Percentiles rank a stretch among this genome's conserved stretches.
Evolutionary conservation across 2,888 invertebrate genomes (phyloP).

Genomic region (Cactoblastis cactorum): DNA sequence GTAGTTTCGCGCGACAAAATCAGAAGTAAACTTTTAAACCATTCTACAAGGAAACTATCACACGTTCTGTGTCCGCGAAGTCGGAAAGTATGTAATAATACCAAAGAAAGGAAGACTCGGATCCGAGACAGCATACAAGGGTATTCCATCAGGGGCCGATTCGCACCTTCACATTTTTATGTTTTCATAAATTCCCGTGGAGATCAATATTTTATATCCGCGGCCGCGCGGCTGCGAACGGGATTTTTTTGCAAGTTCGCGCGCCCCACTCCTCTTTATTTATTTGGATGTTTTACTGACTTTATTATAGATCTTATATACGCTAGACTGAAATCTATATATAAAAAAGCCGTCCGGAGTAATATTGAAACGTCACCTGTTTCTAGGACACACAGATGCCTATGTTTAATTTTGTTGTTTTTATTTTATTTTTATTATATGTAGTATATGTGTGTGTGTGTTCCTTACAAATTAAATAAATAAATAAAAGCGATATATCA

Average conservation of each 20-base stretch:
- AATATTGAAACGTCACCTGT: too few relatives aligned
- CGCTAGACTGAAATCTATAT: background rate
- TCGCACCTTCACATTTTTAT: conserved; percentile 68
- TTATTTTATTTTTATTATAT: too few relatives aligned
- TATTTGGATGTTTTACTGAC: conserved; percentile 42
- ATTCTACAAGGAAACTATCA: too few relatives aligned
- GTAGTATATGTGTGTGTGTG: too few relatives aligned
- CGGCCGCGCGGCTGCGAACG: conserved; percentile 52
- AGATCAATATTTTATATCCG: conserved; percentile 76
- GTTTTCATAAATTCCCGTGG: conserved; percentile 73
- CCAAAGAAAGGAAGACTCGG: conserved; percentile 1
- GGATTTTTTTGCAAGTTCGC: conserved; percentile 55
- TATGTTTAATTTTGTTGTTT: too few relatives aligned
- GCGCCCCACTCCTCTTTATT: conserved; percentile 47
- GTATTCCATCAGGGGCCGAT: conserved; percentile 57
- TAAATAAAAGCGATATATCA: too few relatives aligned
- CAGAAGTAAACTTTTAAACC: too few relatives aligned
- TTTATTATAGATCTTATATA: background rate
- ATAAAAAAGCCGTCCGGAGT: too few relatives aligned
- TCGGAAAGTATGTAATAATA: background rate
- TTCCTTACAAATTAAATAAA: too few relatives aligned
- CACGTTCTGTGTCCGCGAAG: too few relatives aligned
- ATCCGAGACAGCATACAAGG: conserved; percentile 34
- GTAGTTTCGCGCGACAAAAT: too few relatives aligned
- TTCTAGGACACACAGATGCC: too few relatives aligned